Percentiles rank a stretch among this genome's conserved stretches.
phyloP scores from a whole-genome alignment of 2,888 invertebrate species.

The Nephrotoma flavescens region DNA sequence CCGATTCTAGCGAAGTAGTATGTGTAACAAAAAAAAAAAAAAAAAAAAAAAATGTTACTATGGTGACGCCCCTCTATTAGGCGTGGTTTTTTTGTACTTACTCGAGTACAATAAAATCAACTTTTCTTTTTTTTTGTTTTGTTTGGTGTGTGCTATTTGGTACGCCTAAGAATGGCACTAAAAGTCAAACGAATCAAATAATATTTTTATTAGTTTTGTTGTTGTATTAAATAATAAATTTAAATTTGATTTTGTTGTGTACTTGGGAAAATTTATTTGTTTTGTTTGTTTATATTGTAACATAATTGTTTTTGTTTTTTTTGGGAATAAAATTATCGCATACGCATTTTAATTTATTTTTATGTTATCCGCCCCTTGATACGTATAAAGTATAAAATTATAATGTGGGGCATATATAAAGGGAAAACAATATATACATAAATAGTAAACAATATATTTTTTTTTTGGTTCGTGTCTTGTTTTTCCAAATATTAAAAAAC shows the following conservation, averaged over 20 bases:
- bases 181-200: background rate
- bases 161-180: background rate
- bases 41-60: background rate
- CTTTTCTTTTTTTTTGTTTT: background rate
- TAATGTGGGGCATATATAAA: background rate
- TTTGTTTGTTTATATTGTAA: background rate
- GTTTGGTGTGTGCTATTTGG: background rate
- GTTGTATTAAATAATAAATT: background rate
- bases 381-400: background rate
- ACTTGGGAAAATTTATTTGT: background rate
- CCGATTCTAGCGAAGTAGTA: background rate
- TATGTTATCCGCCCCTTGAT: background rate
- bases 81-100: background rate
- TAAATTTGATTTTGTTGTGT: background rate
- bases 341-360: background rate
- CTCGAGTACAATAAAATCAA: background rate
- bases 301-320: background rate
- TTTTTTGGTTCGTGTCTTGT: background rate
- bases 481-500: background rate
- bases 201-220: background rate
- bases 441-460: background rate
- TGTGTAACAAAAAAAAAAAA: no score
- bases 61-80: background rate
- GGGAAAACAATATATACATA: background rate
- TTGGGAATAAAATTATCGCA: background rate